Evolutionary conservation across 2,888 invertebrate genomes (phyloP), one percentile per base, ranked within the genome.

Genomic region (Torymus aiolomorphi): DNA sequence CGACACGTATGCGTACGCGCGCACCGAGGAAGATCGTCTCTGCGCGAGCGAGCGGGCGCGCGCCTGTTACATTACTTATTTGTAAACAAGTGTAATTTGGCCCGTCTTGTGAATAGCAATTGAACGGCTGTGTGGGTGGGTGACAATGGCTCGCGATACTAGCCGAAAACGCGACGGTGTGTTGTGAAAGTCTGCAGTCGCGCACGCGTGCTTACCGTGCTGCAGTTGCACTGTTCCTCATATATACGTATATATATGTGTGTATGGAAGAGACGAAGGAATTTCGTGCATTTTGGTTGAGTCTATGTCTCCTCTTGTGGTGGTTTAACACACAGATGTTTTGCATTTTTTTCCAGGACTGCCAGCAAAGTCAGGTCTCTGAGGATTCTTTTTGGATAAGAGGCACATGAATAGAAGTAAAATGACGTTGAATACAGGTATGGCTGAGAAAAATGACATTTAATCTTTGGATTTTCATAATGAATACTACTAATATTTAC

Each of bases 341-440:
- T 73, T 63, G 56, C 10, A 59, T 54, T 62, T 8, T 70, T 70
- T 70, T 75, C 31, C 20, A 81, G 81, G 72, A 67, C 63, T 63
- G 62, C 71, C 31, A 20, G 67, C 2, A 14, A 67, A 69, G 67
- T 67, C 67, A 70, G 24, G 16, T 20, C 49, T 24, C 18, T 74
- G 42, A 61, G 74, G 71, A 67, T 72, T 76, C 63, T 78, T 62
- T 75, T 75, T 63, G 42, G 31, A 66, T 56, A 65, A 78, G 52
- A 16, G 56, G 69, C 57, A 51, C 49, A 49, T 57, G 14, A 65
- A 56, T 16, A 74, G 13, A 20, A 49, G 16, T 67, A 82, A 76
- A 24, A 83, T 83, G 83, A 76, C 83, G 31, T 80, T 83, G 61
- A 83, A 83, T 80, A 82, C 83, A 78, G 83, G 83, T 83, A 67